Base-by-base conservation (phyloP, 2,888 invertebrate genomes). In the Ormyrus thymus region DNA sequence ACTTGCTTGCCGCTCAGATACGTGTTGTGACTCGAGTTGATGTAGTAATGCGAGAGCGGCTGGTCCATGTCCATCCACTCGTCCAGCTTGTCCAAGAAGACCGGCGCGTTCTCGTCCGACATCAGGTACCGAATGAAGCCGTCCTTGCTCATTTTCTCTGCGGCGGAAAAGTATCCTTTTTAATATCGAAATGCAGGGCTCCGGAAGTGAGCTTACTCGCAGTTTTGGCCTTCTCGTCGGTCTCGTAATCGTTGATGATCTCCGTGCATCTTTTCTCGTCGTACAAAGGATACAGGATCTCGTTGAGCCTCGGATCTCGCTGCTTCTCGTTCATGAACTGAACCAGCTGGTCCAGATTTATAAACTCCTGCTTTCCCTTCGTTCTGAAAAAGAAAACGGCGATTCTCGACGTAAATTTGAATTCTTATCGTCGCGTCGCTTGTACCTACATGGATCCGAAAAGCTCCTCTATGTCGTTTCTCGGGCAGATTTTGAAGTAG, bases 71-170 rank as follows among this genome's bases (percentile, higher is more conserved):
- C 94, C 90, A 90, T 91, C 87, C 92, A 92, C 77, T 93, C 92
- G 83, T 94, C 93, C 78, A 94, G 88, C 77, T 93, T 91, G 84
- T 94, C 94, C 79, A 94, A 89, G 86, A 94, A 94, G 61, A 95
- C 94, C 0, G 94, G 94, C 0, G 94, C 93, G 85, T 94, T 95
- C 85, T 95, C 94, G 86, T 95, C 94, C 0, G 94, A 93, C 94
- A 94, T 94, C 79, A 95, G 90, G 86, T 94, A 95, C 11, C 93
- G 92, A 83, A 93, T 92, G 83, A 94, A 93, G 11, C 94, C 94
- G 82, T 94, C 93, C 79, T 93, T 92, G 65, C 92, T 92, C 77
- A 94, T 83, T 75, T 87, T 88, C 70, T 89, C 91, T 92, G 61
- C 13, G 29, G 3, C 29, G 3, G 3, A 3, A 29, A 3, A 29